Percentiles rank a stretch among this genome's conserved stretches.
Conservation (phyloP, 2,888 invertebrate species). For the Brenthis hecate region DNA sequence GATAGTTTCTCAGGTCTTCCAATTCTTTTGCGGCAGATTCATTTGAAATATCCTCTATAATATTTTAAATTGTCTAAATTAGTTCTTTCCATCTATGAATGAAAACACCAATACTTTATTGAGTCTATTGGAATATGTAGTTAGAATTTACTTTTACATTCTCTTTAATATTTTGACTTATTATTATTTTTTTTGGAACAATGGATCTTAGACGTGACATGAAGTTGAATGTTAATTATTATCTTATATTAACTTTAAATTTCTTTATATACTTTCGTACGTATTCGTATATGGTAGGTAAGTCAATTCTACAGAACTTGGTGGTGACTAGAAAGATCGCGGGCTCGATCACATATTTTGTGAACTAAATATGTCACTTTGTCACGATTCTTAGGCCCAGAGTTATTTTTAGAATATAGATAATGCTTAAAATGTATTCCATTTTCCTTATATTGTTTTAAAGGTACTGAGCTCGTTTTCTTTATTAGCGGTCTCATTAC, state of each 20-base stretch:
- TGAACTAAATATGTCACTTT: not conserved
- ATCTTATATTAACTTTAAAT: too few species aligned
- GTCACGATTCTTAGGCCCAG: constrained; percentile 7
- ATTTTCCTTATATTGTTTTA: not conserved
- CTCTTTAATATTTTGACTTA: too few species aligned
- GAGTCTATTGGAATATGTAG: constrained; percentile 2
- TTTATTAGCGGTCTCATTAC: constrained; percentile 41
- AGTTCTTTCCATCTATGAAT: too few species aligned
- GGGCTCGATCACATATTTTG: constrained; percentile 10
- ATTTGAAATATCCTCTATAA: constrained; percentile 37
- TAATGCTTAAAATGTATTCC: constrained; percentile 1
- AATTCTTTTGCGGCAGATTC: constrained; percentile 40
- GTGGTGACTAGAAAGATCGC: constrained; percentile 7
- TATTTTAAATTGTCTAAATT: too few species aligned
- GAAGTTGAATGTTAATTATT: too few species aligned
- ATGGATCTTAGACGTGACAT: too few species aligned
- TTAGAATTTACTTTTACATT: not conserved
- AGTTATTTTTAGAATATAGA: constrained; percentile 4
- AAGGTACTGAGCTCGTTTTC: not conserved
- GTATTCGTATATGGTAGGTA: too few species aligned
- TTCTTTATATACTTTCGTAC: too few species aligned
- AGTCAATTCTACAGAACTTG: too few species aligned
- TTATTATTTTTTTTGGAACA: too few species aligned
- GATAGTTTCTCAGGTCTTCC: constrained; percentile 53
- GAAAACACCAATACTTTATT: constrained; percentile 5